Conservation (phyloP, 2,888 invertebrate genomes). For the Helicoverpa assulta region DNA sequence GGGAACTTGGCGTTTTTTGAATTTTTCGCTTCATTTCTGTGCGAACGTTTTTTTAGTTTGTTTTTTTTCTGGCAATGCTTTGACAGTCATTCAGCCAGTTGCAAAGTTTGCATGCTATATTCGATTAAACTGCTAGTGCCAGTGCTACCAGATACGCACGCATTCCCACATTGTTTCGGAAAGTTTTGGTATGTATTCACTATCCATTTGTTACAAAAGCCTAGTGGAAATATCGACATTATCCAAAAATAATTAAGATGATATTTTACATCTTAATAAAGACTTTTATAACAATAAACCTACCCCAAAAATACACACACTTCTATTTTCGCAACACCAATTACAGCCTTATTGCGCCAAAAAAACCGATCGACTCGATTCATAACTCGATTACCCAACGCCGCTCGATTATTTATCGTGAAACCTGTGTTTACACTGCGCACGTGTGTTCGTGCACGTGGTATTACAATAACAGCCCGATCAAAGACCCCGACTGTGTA, state of each 20-base stretch:
- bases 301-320: not conserved
- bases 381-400: conserved; percentile 58
- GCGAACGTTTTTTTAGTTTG: conserved; percentile 48
- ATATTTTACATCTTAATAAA: not conserved
- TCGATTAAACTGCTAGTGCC: conserved; percentile 63
- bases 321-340: conserved; percentile 29
- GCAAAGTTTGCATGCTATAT: conserved; percentile 72
- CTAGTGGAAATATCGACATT: no score
- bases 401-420: conserved; percentile 67
- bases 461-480: conserved; percentile 82
- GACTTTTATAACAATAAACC: not conserved
- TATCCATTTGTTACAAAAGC: not conserved
- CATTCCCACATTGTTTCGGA: conserved; percentile 13
- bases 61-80: conserved; percentile 57
- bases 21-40: conserved; percentile 71
- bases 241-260: no score
- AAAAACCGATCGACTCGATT: conserved; percentile 43
- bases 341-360: conserved; percentile 15
- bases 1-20: conserved; percentile 72
- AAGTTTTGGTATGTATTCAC: not conserved
- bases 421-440: conserved; percentile 74
- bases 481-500: conserved; percentile 80
- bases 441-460: conserved; percentile 78
- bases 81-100: conserved; percentile 68
- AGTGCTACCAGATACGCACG: conserved; percentile 44